A percentile compares a stretch with the other conserved stretches of the same genome.
Evolutionary conservation across 2,113 vertebrate species (phyloP).

Genomic region (Erythrolamprus reginae): DNA sequence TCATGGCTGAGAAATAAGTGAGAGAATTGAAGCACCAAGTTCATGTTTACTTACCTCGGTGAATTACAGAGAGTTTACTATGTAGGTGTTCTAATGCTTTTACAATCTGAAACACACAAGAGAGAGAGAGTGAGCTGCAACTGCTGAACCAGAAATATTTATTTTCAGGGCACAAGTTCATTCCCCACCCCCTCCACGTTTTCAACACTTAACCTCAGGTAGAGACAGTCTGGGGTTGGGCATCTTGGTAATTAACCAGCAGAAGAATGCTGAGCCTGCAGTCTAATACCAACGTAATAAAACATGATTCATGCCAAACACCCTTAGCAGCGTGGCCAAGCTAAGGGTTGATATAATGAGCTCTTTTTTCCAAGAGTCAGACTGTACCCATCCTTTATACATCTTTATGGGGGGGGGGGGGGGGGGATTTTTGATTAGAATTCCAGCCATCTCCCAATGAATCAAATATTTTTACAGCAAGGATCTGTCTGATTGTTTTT

Average conservation of each 20-base stretch:
- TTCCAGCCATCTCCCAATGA: not conserved
- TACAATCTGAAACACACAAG: slow-evolving; percentile 80
- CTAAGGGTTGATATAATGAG: not conserved
- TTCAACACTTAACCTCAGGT: slow-evolving; percentile 7
- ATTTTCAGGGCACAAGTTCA: not conserved
- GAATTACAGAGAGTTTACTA: slow-evolving; percentile 95
- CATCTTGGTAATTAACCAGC: not conserved
- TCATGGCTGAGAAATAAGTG: not conserved
- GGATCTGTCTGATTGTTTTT: not conserved
- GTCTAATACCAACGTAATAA: not conserved
- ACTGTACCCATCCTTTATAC: not conserved
- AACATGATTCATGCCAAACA: not conserved
- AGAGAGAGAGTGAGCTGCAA: slow-evolving; percentile 34
- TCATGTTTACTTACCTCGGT: slow-evolving; percentile 83
- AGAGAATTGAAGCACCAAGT: not conserved
- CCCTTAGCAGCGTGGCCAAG: not conserved
- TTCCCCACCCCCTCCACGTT: not conserved
- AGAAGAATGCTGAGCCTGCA: slow-evolving; percentile 6
- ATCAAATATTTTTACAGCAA: not conserved
- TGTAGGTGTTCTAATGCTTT: slow-evolving; percentile 96
- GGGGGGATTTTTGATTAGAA: not conserved
- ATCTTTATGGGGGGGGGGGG: not conserved
- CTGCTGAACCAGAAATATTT: slow-evolving; percentile 14
- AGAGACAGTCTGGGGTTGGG: not conserved
- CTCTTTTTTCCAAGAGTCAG: not conserved